These are phyloP conservation scores for Otolemur garnettii DNA, from an alignment of 2,113 vertebrate species.

Conservation along the genomic window DNA sequence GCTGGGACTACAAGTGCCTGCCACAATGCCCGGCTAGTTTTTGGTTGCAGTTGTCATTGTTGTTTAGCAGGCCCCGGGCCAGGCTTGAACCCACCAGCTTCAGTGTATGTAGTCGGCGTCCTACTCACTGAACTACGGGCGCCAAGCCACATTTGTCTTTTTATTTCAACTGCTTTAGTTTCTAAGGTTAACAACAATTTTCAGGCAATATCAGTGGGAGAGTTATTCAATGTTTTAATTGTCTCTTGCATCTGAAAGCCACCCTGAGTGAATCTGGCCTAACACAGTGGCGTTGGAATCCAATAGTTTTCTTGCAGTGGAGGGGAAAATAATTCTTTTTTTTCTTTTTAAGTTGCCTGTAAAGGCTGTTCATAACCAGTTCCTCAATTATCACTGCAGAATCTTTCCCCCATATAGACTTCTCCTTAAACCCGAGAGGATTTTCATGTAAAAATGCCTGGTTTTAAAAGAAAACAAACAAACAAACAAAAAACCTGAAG, in stretches of 20 bases:
- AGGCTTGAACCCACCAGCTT: no score
- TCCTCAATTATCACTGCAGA: neutral
- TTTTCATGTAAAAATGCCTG: neutral
- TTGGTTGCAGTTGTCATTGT: no score
- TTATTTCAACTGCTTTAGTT: conserved; percentile 65
- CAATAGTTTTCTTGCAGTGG: neutral
- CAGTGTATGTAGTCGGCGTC: no score
- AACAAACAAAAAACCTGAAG: neutral
- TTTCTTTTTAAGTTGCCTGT: neutral
- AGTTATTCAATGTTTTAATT: conserved; percentile 49
- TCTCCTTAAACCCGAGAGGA: neutral
- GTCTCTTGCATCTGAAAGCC: conserved; percentile 38
- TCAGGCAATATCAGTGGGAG: neutral
- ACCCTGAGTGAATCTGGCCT: neutral
- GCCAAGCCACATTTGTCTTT: no score
- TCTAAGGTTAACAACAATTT: conserved; percentile 21
- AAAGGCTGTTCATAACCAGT: neutral
- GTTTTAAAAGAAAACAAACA: conserved; percentile 17
- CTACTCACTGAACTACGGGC: no score
- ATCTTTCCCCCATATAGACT: neutral
- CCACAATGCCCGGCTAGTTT: no score
- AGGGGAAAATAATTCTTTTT: conserved; percentile 1
- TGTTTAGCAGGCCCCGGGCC: no score
- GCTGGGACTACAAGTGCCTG: no score
- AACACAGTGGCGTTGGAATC: neutral